Evolutionary conservation across 2,113 vertebrate genomes (phyloP).

Genomic region (Hyperoodon ampullatus): DNA sequence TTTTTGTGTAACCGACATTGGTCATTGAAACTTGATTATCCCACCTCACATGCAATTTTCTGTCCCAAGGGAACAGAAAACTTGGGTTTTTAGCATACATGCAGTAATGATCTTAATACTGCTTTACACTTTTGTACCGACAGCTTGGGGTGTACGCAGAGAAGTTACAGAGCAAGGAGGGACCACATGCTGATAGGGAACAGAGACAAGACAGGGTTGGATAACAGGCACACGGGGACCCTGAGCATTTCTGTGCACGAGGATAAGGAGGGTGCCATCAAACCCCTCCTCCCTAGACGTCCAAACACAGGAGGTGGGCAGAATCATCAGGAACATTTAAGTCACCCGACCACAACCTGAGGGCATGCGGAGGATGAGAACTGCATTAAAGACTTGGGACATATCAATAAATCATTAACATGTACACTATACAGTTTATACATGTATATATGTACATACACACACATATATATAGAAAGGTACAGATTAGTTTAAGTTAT

Average conservation of each 20-base stretch:
- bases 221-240: conserved; percentile 72
- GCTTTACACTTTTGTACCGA: conserved; percentile 50
- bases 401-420: conserved; percentile 65
- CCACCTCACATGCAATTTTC: conserved; percentile 75
- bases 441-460: conserved; percentile 77
- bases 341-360: conserved; percentile 22
- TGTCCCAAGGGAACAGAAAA: conserved; percentile 53
- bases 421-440: conserved; percentile 79
- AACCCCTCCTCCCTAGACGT: conserved; percentile 51
- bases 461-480: conserved; percentile 63
- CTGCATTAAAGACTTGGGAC: conserved; percentile 40
- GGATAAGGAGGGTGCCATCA: background rate
- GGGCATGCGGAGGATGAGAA: conserved; percentile 56
- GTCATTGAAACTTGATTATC: conserved; percentile 62
- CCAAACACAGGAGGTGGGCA: conserved; percentile 56
- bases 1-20: conserved; percentile 64
- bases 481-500: conserved; percentile 70
- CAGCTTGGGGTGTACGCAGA: background rate
- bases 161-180: background rate
- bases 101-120: conserved; percentile 72
- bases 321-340: conserved; percentile 34
- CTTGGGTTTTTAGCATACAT: conserved; percentile 59
- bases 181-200: conserved; percentile 71
- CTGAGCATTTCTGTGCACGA: conserved; percentile 77
- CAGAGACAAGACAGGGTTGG: background rate